Percentiles rank a stretch among this genome's conserved stretches.
Evolutionary conservation across 2,888 invertebrate species (phyloP).

Genomic region (Scotopteryx bipunctaria): DNA sequence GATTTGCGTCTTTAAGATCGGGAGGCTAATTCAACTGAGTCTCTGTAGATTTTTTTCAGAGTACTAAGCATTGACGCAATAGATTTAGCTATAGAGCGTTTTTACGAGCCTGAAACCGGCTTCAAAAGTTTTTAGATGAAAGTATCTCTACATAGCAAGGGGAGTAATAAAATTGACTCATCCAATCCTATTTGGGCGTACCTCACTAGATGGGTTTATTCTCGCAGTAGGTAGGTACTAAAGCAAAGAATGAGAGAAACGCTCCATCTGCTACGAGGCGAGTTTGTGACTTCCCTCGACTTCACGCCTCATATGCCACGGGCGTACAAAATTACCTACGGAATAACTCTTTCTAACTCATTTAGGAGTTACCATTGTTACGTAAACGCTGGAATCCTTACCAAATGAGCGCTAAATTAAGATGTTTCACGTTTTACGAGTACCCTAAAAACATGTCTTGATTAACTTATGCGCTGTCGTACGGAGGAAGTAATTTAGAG

Average conservation of each 20-base stretch:
- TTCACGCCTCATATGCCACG: slow-evolving; percentile 51
- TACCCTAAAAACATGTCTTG: slow-evolving; percentile 38
- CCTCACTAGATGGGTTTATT: slow-evolving; percentile 18
- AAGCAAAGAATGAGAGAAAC: slow-evolving; percentile 37
- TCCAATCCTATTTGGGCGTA: slow-evolving; percentile 16
- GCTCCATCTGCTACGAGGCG: slow-evolving; percentile 39
- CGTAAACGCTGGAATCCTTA: slow-evolving; percentile 47
- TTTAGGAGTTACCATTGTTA: slow-evolving; percentile 53
- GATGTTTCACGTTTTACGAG: slow-evolving; percentile 38
- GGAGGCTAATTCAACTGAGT: not conserved
- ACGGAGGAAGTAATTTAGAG: slow-evolving; percentile 26
- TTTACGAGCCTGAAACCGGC: not conserved
- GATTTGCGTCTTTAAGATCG: not conserved
- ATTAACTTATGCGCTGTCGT: slow-evolving; percentile 38
- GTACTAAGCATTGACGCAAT: too few relatives aligned
- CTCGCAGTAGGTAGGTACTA: slow-evolving; percentile 33
- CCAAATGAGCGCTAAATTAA: slow-evolving; percentile 47
- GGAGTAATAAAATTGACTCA: slow-evolving; percentile 17
- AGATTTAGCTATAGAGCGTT: not conserved
- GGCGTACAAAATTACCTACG: slow-evolving; percentile 49
- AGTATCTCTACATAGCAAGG: slow-evolving; percentile 6
- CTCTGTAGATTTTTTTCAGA: too few relatives aligned
- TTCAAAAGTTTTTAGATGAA: slow-evolving; percentile 4
- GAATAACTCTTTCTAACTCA: slow-evolving; percentile 60
- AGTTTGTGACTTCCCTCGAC: slow-evolving; percentile 40